Conservation (phyloP, 2,888 invertebrate species). For the Dicyrtoma fusca region DNA sequence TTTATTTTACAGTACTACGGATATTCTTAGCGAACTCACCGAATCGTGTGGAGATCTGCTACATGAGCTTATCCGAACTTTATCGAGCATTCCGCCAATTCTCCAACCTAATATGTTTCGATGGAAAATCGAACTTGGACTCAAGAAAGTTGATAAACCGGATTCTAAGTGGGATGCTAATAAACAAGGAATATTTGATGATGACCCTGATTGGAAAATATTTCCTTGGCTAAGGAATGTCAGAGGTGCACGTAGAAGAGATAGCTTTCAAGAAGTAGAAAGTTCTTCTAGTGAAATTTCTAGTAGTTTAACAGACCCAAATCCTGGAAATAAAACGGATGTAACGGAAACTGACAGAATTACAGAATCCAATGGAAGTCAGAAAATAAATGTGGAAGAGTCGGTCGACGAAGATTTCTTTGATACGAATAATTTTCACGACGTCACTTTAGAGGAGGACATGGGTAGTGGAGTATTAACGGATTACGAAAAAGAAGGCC, state of each 20-base stretch:
- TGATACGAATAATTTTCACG: conserved; percentile 6
- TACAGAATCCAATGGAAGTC: no score
- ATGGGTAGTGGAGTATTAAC: not conserved
- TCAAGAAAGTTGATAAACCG: not conserved
- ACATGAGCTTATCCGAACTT: conserved; percentile 7
- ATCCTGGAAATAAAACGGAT: no score
- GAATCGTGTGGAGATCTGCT: not conserved
- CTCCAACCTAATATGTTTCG: not conserved
- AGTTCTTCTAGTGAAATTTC: not conserved
- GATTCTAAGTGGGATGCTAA: not conserved
- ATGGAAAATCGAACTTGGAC: conserved; percentile 23
- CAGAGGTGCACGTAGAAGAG: not conserved
- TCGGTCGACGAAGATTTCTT: not conserved
- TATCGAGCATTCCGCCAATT: not conserved
- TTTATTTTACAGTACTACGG: not conserved
- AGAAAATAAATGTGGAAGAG: not conserved
- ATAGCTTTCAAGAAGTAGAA: not conserved
- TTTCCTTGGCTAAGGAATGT: conserved; percentile 19
- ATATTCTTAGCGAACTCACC: not conserved
- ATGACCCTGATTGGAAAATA: conserved; percentile 16
- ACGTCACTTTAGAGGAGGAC: conserved; percentile 18
- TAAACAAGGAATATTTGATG: conserved; percentile 5
- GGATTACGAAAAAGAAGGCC: conserved; percentile 28
- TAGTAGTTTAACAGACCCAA: not conserved
- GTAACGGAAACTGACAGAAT: not conserved